phyloP scores from a whole-genome alignment of 1,140 invertebrate genomes.

The Sesamia nonagrioides region DNA sequence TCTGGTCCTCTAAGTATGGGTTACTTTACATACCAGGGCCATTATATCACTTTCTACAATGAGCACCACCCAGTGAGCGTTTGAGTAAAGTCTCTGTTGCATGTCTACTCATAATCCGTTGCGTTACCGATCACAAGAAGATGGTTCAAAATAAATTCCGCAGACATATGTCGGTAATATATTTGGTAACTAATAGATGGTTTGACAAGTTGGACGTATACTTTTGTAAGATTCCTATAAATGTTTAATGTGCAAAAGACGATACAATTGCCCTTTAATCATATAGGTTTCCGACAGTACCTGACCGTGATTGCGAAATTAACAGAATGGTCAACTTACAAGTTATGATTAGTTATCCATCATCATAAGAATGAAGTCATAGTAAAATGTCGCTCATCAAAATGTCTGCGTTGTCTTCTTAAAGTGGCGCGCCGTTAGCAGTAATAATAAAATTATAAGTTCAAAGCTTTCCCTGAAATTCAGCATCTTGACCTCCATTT shows the following conservation, averaged over 20 bases:
- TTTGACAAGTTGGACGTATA: neutral
- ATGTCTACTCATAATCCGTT: neutral
- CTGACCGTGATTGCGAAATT: neutral
- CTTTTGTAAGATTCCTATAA: neutral
- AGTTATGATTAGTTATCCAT: no score
- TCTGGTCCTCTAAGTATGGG: no score
- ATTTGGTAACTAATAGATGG: conserved; percentile 15
- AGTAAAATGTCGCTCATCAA: no score
- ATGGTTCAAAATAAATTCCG: neutral
- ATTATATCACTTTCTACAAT: no score
- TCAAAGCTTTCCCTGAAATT: no score
- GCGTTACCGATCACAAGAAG: neutral
- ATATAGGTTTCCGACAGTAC: neutral
- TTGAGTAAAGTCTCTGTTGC: neutral
- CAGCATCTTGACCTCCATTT: no score
- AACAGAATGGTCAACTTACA: neutral
- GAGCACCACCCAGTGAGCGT: no score
- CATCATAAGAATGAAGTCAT: no score
- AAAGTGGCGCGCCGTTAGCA: no score
- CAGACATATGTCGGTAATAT: neutral
- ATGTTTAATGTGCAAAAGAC: neutral
- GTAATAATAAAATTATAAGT: no score
- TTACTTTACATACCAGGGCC: no score
- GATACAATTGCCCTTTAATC: neutral
- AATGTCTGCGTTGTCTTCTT: no score